Evolutionary conservation across 2,797 vertebrate genomes (phyloP).

Genomic region (Cyclopterus lumpus): DNA sequence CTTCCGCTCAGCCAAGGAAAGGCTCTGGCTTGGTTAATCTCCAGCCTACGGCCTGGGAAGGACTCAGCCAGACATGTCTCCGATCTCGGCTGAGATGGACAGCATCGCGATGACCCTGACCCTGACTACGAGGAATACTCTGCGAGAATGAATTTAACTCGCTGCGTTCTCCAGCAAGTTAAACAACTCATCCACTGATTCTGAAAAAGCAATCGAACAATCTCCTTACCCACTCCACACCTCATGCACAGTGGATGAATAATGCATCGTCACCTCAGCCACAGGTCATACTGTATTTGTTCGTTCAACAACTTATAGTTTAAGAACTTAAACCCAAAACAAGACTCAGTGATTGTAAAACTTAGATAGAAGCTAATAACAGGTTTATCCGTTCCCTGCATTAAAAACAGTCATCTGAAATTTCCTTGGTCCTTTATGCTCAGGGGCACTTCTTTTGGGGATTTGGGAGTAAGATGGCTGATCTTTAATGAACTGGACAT

Average conservation of each 20-base stretch:
- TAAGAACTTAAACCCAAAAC: slow-evolving; percentile 30
- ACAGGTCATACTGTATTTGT: slow-evolving; percentile 32
- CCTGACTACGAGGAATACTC: neutral
- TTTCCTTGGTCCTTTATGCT: slow-evolving; percentile 12
- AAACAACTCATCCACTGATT: neutral
- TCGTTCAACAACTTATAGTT: slow-evolving; percentile 35
- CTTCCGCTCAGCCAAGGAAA: neutral
- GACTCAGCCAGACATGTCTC: neutral
- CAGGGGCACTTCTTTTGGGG: neutral
- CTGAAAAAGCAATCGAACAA: neutral
- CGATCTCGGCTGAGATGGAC: neutral
- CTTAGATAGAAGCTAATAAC: slow-evolving; percentile 12
- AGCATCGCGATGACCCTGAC: neutral
- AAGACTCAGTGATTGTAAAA: neutral
- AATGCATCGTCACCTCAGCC: slow-evolving; percentile 34
- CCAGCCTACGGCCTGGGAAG: neutral
- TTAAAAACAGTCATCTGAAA: slow-evolving; percentile 14
- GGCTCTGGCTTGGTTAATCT: neutral
- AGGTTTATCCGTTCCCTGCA: neutral
- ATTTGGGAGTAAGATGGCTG: slow-evolving; percentile 13
- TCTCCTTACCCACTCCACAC: neutral
- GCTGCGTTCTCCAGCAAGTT: neutral
- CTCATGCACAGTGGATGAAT: slow-evolving; percentile 33
- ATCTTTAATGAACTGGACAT: slow-evolving; percentile 8
- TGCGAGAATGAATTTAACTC: neutral